These are phyloP conservation scores for Yponomeuta malinellus DNA, from an alignment of 2,888 invertebrate genomes.

Conservation along the genomic window DNA sequence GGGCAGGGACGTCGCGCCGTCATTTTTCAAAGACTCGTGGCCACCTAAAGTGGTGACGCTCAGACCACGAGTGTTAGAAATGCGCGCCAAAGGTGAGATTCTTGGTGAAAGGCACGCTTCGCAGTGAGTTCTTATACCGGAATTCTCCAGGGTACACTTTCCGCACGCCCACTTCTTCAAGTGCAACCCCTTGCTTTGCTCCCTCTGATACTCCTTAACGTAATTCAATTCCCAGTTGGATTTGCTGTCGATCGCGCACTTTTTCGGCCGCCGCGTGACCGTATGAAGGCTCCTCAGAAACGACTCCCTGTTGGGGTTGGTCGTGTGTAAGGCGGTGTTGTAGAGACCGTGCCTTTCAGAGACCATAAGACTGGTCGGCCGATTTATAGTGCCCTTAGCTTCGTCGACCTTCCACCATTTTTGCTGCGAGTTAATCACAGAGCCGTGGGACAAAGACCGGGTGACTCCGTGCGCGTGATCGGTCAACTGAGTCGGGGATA, in stretches of 20 bases:
- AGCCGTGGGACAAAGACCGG: constrained; percentile 79
- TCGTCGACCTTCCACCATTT: constrained; percentile 73
- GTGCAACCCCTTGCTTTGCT: constrained; percentile 58
- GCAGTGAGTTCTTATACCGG: constrained; percentile 79
- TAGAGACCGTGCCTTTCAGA: constrained; percentile 63
- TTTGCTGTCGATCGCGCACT: constrained; percentile 55
- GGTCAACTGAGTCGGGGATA: constrained; percentile 58
- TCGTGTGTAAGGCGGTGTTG: constrained; percentile 33
- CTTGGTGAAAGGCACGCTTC: constrained; percentile 85
- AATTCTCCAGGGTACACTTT: constrained; percentile 85
- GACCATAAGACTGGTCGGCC: constrained; percentile 77
- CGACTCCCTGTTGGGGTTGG: constrained; percentile 50
- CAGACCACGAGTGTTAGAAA: constrained; percentile 58
- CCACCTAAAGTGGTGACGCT: constrained; percentile 66
- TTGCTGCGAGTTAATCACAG: constrained; percentile 72
- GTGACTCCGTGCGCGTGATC: constrained; percentile 70
- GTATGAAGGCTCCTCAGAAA: constrained; percentile 64
- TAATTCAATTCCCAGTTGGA: constrained; percentile 70
- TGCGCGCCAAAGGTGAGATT: constrained; percentile 52
- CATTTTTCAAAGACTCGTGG: constrained; percentile 52
- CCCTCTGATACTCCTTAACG: constrained; percentile 63
- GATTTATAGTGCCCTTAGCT: constrained; percentile 57
- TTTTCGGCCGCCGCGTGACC: constrained; percentile 65
- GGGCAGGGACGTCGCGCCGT: constrained; percentile 62
- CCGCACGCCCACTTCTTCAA: constrained; percentile 81